Percentiles rank a stretch among this genome's conserved stretches.
Conservation (phyloP, 2,888 invertebrate species). For the Ichneumoninae sp. region DNA sequence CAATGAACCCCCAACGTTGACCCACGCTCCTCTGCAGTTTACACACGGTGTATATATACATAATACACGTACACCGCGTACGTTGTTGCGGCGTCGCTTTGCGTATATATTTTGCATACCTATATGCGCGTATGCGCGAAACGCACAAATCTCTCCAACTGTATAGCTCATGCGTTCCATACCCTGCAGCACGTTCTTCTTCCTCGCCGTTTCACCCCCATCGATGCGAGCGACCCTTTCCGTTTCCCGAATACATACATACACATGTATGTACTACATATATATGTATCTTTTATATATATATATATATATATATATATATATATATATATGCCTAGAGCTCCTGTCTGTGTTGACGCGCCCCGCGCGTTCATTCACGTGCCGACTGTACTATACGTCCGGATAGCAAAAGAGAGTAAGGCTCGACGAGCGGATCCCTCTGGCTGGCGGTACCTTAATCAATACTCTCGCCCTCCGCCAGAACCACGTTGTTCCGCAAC, state of each 20-base stretch:
- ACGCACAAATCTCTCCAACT: constrained; percentile 25
- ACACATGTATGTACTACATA: neutral
- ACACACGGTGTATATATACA: constrained; percentile 29
- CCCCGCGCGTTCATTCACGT: constrained; percentile 53
- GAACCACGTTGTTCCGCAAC: constrained; percentile 60
- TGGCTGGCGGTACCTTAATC: constrained; percentile 76
- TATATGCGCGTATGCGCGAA: constrained; percentile 52
- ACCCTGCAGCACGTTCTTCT: constrained; percentile 40
- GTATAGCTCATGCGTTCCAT: neutral
- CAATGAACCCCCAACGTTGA: constrained; percentile 33
- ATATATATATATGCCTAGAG: constrained; percentile 23
- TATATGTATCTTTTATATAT: constrained; percentile 40
- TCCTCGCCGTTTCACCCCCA: constrained; percentile 60
- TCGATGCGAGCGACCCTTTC: constrained; percentile 60
- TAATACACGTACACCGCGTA: neutral
- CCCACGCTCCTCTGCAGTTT: constrained; percentile 29
- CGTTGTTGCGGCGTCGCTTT: neutral
- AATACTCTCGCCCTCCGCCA: constrained; percentile 76
- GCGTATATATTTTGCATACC: neutral
- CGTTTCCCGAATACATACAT: constrained; percentile 48
- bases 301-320: constrained; percentile 39
- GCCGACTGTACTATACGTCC: constrained; percentile 40
- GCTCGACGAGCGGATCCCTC: constrained; percentile 74
- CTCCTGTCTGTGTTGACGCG: constrained; percentile 41
- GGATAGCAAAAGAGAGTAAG: constrained; percentile 68